Evolutionary conservation across 1,140 invertebrate species (phyloP).

Genomic region (Tetramorium parvispinum): DNA sequence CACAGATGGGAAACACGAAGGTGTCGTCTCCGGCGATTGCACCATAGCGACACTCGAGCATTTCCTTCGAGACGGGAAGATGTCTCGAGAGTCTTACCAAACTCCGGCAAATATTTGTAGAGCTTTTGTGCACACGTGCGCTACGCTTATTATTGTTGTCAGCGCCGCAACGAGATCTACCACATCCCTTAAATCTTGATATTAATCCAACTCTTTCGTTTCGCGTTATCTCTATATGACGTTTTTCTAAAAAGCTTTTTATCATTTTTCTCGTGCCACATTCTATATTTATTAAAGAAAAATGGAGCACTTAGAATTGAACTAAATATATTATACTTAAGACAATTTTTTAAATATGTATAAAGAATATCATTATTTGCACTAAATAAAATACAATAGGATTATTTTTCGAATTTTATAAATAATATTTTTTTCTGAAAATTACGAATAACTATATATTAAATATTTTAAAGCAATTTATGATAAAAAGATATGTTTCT

Average conservation of each 20-base stretch:
- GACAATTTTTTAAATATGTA: not conserved
- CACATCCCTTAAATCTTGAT: slow-evolving; percentile 55
- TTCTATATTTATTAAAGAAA: not conserved
- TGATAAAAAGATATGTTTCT: not conserved
- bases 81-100: slow-evolving; percentile 61
- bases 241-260: not conserved
- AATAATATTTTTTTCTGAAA: not conserved
- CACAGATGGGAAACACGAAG: slow-evolving; percentile 22
- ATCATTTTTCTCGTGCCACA: not conserved
- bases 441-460: too few species aligned
- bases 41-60: slow-evolving; percentile 48
- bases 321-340: not conserved
- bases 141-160: slow-evolving; percentile 61
- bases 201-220: slow-evolving; percentile 54
- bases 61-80: slow-evolving; percentile 65
- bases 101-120: slow-evolving; percentile 63
- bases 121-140: slow-evolving; percentile 63
- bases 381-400: not conserved
- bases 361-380: not conserved
- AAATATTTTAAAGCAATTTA: slow-evolving; percentile 20
- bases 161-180: slow-evolving; percentile 39
- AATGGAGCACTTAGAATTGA: not conserved
- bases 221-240: slow-evolving; percentile 28
- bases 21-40: slow-evolving; percentile 54
- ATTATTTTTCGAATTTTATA: not conserved